Evolutionary conservation across 2,888 invertebrate species (phyloP).

Genomic region (Gastracanthus pulcherrimus): DNA sequence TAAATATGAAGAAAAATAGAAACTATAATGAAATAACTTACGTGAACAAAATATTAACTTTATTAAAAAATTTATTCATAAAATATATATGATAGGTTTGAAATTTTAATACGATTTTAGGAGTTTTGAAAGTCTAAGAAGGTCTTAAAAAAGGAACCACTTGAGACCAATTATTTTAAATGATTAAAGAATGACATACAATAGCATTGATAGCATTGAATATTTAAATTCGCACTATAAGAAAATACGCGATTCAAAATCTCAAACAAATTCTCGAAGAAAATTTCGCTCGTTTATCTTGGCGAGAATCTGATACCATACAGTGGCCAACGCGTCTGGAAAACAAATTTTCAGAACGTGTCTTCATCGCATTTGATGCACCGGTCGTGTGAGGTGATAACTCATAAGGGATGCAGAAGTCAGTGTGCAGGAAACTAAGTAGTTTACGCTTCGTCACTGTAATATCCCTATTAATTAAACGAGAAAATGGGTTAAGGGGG

Average conservation of each 20-base stretch:
- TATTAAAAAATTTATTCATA: no score
- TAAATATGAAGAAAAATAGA: no score
- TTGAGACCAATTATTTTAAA: no score
- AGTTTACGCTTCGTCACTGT: constrained; percentile 21
- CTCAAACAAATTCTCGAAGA: background rate
- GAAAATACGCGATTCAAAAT: background rate
- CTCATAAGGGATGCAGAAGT: constrained; percentile 8
- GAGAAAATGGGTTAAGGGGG: background rate
- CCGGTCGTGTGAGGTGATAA: background rate
- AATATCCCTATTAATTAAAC: constrained; percentile 24
- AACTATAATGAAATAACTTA: no score
- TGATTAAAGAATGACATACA: no score
- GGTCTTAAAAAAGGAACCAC: no score
- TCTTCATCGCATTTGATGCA: background rate
- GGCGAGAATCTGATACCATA: background rate
- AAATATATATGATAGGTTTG: no score
- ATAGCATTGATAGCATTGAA: no score
- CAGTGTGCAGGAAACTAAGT: constrained; percentile 23
- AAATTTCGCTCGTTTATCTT: background rate
- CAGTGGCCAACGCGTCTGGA: background rate
- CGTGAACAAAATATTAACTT: no score
- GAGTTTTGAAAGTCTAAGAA: no score
- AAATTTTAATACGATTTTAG: no score
- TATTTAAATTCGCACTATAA: background rate
- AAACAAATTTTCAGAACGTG: constrained; percentile 6